These are phyloP conservation scores for Rallus crepitans DNA, from an alignment of 2,797 vertebrate species.

Conservation along the genomic window DNA sequence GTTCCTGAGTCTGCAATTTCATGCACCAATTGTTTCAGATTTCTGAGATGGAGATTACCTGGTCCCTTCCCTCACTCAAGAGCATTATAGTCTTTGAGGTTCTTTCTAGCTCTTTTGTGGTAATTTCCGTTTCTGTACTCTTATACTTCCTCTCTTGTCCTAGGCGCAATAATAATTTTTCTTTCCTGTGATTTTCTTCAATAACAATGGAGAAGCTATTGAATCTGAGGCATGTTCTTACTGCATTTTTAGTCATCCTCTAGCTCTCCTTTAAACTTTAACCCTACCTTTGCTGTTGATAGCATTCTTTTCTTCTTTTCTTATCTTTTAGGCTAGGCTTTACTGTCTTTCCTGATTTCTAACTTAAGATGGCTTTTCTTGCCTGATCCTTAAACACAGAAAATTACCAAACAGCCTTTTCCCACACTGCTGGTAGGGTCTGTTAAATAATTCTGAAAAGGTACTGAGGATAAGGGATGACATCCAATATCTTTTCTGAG, in stretches of 20 bases:
- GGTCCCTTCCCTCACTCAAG: neutral
- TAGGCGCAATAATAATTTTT: neutral
- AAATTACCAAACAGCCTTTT: neutral
- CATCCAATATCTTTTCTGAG: neutral
- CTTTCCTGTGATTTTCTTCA: neutral
- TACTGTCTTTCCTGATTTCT: neutral
- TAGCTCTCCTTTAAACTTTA: neutral
- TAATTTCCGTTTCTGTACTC: neutral
- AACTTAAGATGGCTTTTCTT: neutral
- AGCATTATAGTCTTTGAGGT: neutral
- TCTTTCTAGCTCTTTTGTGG: neutral
- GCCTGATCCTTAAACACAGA: neutral
- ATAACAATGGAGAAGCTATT: neutral
- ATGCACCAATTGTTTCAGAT: constrained; percentile 30
- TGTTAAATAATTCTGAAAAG: neutral
- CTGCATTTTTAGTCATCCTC: neutral
- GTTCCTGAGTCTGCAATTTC: constrained; percentile 31
- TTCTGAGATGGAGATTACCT: constrained; percentile 25
- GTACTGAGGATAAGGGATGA: neutral
- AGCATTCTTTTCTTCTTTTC: neutral
- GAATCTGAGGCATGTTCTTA: neutral
- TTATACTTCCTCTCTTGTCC: neutral
- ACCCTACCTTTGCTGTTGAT: neutral
- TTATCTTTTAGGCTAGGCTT: neutral
- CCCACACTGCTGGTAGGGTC: neutral